Base-by-base conservation (phyloP, 2,797 vertebrate genomes). In the Syngnathus acus region DNA sequence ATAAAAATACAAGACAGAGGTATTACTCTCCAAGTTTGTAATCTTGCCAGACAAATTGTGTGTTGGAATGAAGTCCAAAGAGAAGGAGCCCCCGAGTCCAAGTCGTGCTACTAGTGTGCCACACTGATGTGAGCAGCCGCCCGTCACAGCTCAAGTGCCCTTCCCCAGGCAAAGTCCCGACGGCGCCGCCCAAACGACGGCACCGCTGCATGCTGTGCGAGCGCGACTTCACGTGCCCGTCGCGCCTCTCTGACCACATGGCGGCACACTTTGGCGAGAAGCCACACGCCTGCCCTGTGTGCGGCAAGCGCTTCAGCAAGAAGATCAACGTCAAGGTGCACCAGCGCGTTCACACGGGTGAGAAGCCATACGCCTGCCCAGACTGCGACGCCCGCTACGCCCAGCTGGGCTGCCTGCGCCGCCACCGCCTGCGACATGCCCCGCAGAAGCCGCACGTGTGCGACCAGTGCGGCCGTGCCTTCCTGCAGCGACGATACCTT, bases 361-460 rank as follows among this genome's bases (percentile, higher is more conserved):
- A 86, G 77, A 84, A 70, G 65, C 84, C 84, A 0, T 83, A 79
- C 76, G 68, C 74, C 23, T 86, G 84, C 38, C 42, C 75, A 0
- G 74, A 78, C 58, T 85, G 84, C 3, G 78, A 78, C 0, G 71
- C 63, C 65, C 74, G 84, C 68, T 86, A 79, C 5, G 72, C 81
- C 47, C 80, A 82, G 73, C 51, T 32, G 8, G 68, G 78, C 66
- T 84, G 80, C 69, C 73, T 86, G 68, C 68, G 74, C 38, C 9
- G 80, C 4, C 84, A 86, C 73, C 78, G 64, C 11, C 76, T 84
- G 4, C 16, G 58, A 0, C 84, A 86, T 70, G 72, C 78, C 3
- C n/a, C 72, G 0, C 69, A 80, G 66, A 80, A 76, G 19, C 83
- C 80, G 3, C 65, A 78, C 73, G 53, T 9, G 14, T 87, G 85